Base-by-base conservation (phyloP, 2,797 vertebrate species). In the Gobionotothen gibberifrons region DNA sequence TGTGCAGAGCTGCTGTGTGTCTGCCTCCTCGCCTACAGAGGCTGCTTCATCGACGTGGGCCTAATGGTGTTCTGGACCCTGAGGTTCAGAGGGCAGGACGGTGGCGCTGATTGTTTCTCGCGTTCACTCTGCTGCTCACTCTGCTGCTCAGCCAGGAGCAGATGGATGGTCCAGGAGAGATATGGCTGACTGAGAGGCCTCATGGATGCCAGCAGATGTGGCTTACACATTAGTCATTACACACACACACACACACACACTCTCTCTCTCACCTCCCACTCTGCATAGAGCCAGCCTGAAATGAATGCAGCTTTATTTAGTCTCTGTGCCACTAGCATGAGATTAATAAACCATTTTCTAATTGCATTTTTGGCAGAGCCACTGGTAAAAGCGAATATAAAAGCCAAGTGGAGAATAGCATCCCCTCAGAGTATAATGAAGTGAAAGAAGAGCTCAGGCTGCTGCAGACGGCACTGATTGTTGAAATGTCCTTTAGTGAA, bases 271-370 rank as follows among this genome's bases (percentile, higher is more conserved):
- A 65, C 56, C 65, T 75, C 74, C 60, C 71, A 29, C 61, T 77
- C 72, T 26, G 76, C 59, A 54, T 19, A 81, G 74, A 84, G 66
- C 55, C 76, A 66, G 74, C 62, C 76, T 75, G 81, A 82, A 88
- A 91, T 91, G 47, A 88, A 91, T 85, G 71, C 81, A 46, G 78
- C 81, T 87, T 89, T 84, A 88, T 87, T 90, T 81, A 72, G 74
- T 78, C 86, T 85, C 57, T 69, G 85, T 89, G 86, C 88, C 88
- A 84, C 86, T 73, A 84, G 90, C 90, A 69, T 76, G 76, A 89
- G 86, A 93, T 94, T 93, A 93, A 93, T 93, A 93, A 88, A 85
- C 76, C 85, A 49, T 79, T 80, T 89, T 90, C 93, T 93, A 93
- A 92, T 93, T 92, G 85, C 52, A 68, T 87, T 90, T 91, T 90